phyloP scores from a whole-genome alignment of 2,113 vertebrate genomes.

The Hystrix brachyura region DNA sequence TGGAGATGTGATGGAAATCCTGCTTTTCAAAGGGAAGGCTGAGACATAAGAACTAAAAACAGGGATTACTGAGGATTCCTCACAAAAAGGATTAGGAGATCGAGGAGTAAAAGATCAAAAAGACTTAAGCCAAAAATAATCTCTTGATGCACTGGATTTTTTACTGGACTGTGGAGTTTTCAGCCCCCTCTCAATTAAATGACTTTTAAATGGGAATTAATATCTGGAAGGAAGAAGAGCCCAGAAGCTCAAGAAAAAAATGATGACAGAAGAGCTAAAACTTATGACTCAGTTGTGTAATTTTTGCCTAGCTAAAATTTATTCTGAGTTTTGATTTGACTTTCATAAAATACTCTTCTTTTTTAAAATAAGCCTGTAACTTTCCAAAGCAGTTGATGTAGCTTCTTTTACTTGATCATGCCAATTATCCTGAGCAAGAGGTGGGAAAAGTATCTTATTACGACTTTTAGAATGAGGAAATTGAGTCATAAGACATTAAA shows the following conservation, averaged over 20 bases:
- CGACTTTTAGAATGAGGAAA: neutral
- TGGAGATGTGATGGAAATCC: neutral
- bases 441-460: neutral
- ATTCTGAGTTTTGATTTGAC: conserved; percentile 52
- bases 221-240: neutral
- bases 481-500: neutral
- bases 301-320: conserved; percentile 33
- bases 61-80: conserved; percentile 50
- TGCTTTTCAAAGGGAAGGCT: conserved; percentile 66
- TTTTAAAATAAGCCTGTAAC: neutral
- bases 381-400: conserved; percentile 31
- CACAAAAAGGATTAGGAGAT: conserved; percentile 65
- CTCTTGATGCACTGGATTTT: conserved; percentile 52
- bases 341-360: conserved; percentile 36
- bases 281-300: neutral
- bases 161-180: conserved; percentile 21
- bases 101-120: conserved; percentile 58
- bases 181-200: conserved; percentile 52
- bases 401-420: neutral
- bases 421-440: neutral
- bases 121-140: conserved; percentile 47
- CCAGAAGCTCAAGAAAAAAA: neutral
- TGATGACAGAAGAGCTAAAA: neutral
- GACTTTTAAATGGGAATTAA: conserved; percentile 59
- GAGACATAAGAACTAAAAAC: conserved; percentile 54